Conservation (phyloP, 2,888 invertebrate species). For the Capitulum mitella region DNA sequence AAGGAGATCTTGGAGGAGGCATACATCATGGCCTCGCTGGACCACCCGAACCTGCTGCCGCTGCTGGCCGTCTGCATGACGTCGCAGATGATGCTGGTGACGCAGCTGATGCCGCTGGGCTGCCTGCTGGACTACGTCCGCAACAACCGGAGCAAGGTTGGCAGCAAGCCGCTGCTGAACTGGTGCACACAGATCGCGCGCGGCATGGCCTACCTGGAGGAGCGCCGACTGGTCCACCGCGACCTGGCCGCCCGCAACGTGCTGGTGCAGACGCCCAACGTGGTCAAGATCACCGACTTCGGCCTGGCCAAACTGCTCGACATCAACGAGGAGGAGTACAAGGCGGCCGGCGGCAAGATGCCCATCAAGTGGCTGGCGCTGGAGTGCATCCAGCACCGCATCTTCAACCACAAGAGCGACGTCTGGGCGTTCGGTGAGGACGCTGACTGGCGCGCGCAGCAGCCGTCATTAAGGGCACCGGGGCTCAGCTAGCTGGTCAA, state of each 20-base stretch:
- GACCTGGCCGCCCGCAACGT: conserved; percentile 96
- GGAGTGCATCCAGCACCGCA: conserved; percentile 90
- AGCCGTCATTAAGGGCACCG: too few species aligned
- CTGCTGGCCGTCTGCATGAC: conserved; percentile 94
- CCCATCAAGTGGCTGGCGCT: conserved; percentile 98
- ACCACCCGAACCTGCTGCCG: conserved; percentile 88
- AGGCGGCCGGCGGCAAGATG: conserved; percentile 95
- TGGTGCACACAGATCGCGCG: conserved; percentile 98
- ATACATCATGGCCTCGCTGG: conserved; percentile 95
- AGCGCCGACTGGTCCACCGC: conserved; percentile 85
- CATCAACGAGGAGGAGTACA: conserved; percentile 90
- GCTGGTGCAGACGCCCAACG: conserved; percentile 83
- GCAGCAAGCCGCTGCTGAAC: conserved; percentile 85
- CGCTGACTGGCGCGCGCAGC: neutral
- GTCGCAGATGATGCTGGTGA: conserved; percentile 94
- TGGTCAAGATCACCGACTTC: conserved; percentile 96
- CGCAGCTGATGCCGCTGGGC: conserved; percentile 94
- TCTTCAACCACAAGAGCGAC: conserved; percentile 96
- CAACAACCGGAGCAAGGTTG: conserved; percentile 79
- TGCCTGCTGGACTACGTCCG: conserved; percentile 90
- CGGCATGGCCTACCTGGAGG: conserved; percentile 93
- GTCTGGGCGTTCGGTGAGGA: conserved; percentile 92
- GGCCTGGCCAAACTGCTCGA: conserved; percentile 93
- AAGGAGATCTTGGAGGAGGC: conserved; percentile 94
- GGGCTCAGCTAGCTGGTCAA: too few species aligned